A percentile compares a stretch with the other conserved stretches of the same genome.
phyloP scores from a whole-genome alignment of 2,888 invertebrate genomes.

The Torymus texanus region DNA sequence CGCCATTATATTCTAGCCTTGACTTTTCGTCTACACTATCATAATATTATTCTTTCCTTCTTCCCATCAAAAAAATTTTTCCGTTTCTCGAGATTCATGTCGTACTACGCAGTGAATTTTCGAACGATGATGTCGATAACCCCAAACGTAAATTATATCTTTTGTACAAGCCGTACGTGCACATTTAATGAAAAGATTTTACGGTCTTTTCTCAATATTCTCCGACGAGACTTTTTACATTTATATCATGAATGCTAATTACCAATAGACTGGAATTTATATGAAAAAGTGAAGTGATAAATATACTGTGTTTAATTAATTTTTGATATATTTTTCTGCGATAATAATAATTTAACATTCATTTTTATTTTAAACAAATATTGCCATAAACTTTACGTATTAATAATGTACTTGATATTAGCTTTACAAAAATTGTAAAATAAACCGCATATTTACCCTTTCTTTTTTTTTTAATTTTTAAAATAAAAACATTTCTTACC shows the following conservation, averaged over 20 bases:
- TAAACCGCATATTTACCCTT: background rate
- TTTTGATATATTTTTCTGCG: no score
- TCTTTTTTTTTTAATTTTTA: slow-evolving; percentile 14
- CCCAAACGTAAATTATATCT: background rate
- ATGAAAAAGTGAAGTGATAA: slow-evolving; percentile 17
- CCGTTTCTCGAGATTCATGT: slow-evolving; percentile 13
- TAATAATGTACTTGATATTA: background rate
- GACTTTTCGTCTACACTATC: background rate
- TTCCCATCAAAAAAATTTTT: background rate
- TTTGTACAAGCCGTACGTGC: background rate
- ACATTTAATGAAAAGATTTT: slow-evolving; percentile 21
- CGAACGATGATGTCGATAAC: slow-evolving; percentile 42
- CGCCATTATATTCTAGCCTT: background rate
- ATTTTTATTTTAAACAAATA: no score
- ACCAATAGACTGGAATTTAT: slow-evolving; percentile 16
- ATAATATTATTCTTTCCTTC: background rate
- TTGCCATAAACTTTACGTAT: no score
- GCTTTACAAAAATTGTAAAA: slow-evolving; percentile 1
- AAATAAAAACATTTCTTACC: slow-evolving; percentile 74
- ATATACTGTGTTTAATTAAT: no score
- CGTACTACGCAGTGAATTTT: background rate
- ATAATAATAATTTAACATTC: no score
- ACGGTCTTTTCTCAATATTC: background rate
- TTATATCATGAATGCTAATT: slow-evolving; percentile 31
- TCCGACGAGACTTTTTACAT: slow-evolving; percentile 11